Evolutionary conservation across 2,888 invertebrate genomes (phyloP), one percentile per base, ranked within the genome.

Genomic region (Dascillus cervinus): DNA sequence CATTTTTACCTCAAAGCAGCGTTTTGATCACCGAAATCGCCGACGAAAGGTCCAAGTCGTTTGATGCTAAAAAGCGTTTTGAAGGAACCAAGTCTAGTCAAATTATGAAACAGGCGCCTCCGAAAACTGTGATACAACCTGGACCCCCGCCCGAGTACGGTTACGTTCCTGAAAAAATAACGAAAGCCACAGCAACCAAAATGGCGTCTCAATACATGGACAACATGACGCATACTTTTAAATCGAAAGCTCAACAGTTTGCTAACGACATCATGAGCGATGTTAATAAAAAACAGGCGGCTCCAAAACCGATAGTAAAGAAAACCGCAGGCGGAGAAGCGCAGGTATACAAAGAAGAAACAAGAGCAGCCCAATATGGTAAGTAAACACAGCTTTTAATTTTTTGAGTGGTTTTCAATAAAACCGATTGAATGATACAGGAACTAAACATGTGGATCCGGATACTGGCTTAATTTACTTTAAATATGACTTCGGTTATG

Each of bases 401-500:
- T 37, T 30, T 14, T 8, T 2, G n/a, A 12, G 11, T 11, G 17
- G 10, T 22, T 25, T 32, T 25, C n/a, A n/a, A 13, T 22, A 15
- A 13, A 22, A 22, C 12, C 13, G 11, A 14, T 20, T 24, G 10
- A 21, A 30, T 37, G 30, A 13, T 23, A 22, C 34, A 82, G 82
- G 82, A 61, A 79, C 80, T 45, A 82, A 82, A 64, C 80, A 79
- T 62, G 75, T 81, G 56, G 82, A 82, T 60, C 80, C 81, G 44
- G 78, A 80, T 53, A 81, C 81, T 26, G 82, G 82, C 46, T 67
- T 83, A 38, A 80, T 83, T 54, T 83, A 83, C 68, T 83, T 83
- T 71, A 83, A 83, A 66, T 83, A 83, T 59, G 83, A 83, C 66
- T 83, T 83, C 55, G 82, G 82, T 48, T 83, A 82, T 61, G 83